These are phyloP conservation scores for Sitta europaea DNA, from an alignment of 2,113 vertebrate species.

Conservation along the genomic window DNA sequence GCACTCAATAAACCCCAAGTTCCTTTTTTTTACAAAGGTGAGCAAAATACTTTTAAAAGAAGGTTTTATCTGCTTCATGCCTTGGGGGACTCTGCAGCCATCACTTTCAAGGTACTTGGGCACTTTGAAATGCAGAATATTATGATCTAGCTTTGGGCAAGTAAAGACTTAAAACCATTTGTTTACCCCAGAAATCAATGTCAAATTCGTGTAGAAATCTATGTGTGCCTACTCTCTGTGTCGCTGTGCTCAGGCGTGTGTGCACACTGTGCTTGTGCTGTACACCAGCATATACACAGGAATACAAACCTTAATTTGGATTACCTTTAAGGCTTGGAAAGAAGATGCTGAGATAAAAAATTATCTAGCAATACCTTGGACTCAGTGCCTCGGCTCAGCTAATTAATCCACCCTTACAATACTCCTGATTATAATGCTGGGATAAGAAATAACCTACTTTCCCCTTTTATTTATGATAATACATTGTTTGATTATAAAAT, in stretches of 20 bases:
- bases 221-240: neutral
- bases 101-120: conserved; percentile 82
- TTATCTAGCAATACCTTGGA: neutral
- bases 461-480: neutral
- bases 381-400: neutral
- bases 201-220: conserved; percentile 63
- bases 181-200: conserved; percentile 92
- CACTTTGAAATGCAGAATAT: conserved; percentile 86
- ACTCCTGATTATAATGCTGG: neutral
- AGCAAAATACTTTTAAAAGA: conserved; percentile 86
- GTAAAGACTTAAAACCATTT: conserved; percentile 85
- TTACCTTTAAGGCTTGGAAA: neutral
- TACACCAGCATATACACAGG: neutral
- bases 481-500: neutral
- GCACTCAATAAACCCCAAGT: conserved; percentile 78
- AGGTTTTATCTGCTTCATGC: conserved; percentile 77
- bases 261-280: neutral
- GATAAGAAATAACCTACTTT: conserved; percentile 34
- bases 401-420: conserved; percentile 21
- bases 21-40: conserved; percentile 84
- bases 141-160: conserved; percentile 87
- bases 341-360: conserved; percentile 8
- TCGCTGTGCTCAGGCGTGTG: neutral
- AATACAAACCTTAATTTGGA: neutral
- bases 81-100: conserved; percentile 78